Evolutionary conservation across 2,797 vertebrate genomes (phyloP).

Genomic region (Myotis daubentonii): DNA sequence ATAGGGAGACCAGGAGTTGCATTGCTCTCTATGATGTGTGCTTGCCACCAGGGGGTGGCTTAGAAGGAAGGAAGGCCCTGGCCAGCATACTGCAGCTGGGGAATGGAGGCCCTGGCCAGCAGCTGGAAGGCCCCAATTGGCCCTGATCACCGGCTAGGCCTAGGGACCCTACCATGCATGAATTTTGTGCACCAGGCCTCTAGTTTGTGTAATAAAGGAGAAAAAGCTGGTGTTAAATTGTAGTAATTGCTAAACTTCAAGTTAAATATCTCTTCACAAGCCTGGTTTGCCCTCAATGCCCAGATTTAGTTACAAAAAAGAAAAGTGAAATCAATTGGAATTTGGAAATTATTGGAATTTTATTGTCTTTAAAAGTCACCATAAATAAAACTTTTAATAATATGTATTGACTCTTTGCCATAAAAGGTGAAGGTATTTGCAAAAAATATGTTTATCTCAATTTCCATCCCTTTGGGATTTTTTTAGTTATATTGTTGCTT

Average conservation of each 20-base stretch:
- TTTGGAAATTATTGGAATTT: neutral
- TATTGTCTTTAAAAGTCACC: neutral
- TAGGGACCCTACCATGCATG: no score
- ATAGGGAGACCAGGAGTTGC: no score
- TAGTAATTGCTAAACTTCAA: neutral
- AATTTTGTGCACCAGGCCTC: no score
- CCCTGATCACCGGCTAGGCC: no score
- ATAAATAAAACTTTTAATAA: neutral
- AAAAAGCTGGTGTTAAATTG: neutral
- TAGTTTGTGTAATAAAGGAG: neutral
- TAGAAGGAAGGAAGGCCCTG: no score
- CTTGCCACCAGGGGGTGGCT: no score
- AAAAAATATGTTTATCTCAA: neutral
- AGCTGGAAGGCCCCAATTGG: no score
- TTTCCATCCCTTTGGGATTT: neutral
- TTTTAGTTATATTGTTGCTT: constrained; percentile 6
- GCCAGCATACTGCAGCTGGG: no score
- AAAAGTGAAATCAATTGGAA: neutral
- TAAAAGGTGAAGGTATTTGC: neutral
- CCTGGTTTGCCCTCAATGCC: neutral
- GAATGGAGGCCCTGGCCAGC: no score
- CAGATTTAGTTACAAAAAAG: neutral
- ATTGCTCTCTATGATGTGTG: no score
- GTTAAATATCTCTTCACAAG: neutral
- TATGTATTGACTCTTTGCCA: neutral